phyloP scores from a whole-genome alignment of 2,797 vertebrate species.

The Melanotaenia pygmaea region DNA sequence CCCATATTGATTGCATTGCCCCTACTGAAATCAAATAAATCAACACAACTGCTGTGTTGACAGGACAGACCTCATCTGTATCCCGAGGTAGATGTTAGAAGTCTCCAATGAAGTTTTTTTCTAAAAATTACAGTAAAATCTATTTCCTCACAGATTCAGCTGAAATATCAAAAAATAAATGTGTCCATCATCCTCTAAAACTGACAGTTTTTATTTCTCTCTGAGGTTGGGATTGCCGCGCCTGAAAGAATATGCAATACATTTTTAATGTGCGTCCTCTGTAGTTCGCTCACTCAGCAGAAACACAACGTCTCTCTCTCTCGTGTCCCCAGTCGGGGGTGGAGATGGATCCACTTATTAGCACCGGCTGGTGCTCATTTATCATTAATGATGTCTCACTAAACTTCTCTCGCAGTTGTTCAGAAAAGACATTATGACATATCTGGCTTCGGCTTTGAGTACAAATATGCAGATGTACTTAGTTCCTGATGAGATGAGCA shows the following conservation, averaged over 20 bases:
- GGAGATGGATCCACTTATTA: slow-evolving; percentile 45
- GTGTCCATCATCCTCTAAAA: slow-evolving; percentile 49
- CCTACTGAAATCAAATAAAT: slow-evolving; percentile 37
- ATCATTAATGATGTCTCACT: slow-evolving; percentile 59
- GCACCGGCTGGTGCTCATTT: slow-evolving; percentile 52
- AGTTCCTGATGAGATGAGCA: slow-evolving; percentile 35
- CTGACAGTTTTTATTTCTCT: slow-evolving; percentile 16
- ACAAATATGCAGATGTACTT: slow-evolving; percentile 33
- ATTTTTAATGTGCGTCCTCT: slow-evolving; percentile 67
- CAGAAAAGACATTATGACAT: slow-evolving; percentile 25
- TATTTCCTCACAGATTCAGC: slow-evolving; percentile 7
- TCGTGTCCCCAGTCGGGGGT: slow-evolving; percentile 11
- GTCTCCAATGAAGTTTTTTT: slow-evolving; percentile 36
- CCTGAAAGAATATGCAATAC: slow-evolving; percentile 50
- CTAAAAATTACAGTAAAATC: slow-evolving; percentile 15
- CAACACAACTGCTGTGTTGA: slow-evolving; percentile 12
- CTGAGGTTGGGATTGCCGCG: slow-evolving; percentile 33
- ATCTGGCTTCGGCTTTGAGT: slow-evolving; percentile 26
- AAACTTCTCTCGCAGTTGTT: slow-evolving; percentile 23
- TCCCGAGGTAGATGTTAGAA: slow-evolving; percentile 12
- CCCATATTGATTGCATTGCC: slow-evolving; percentile 27
- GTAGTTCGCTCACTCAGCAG: slow-evolving; percentile 42
- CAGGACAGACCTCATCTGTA: slow-evolving; percentile 11
- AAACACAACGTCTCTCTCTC: slow-evolving; percentile 51
- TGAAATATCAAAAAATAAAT: slow-evolving; percentile 37